These are phyloP conservation scores for Zeugodacus cucurbitae DNA, from an alignment of 1,140 invertebrate genomes.

Conservation along the genomic window DNA sequence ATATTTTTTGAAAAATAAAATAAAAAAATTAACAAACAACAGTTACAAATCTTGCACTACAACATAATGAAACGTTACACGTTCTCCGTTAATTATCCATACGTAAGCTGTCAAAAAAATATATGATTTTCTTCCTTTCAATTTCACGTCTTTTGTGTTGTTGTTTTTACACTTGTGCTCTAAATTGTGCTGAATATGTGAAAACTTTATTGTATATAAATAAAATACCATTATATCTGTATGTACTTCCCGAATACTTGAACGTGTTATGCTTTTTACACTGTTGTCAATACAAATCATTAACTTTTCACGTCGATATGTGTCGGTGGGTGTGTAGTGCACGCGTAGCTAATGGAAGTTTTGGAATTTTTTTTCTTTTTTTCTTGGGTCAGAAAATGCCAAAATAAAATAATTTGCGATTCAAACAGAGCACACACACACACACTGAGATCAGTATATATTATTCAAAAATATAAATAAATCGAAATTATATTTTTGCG, in stretches of 20 bases:
- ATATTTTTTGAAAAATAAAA: background rate
- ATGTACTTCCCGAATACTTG: background rate
- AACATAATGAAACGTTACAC: slow-evolving; percentile 13
- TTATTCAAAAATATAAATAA: slow-evolving; percentile 1
- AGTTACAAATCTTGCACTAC: background rate
- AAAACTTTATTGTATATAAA: slow-evolving; percentile 16
- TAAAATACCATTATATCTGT: background rate
- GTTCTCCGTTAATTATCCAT: slow-evolving; percentile 19
- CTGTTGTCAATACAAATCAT: background rate
- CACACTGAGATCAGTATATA: background rate
- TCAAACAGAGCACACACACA: background rate
- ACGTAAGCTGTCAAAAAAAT: slow-evolving; percentile 19
- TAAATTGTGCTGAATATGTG: background rate
- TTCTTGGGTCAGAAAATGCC: background rate
- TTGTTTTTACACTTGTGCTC: slow-evolving; percentile 28
- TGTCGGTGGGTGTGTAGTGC: background rate
- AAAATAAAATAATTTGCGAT: background rate
- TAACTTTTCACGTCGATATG: background rate
- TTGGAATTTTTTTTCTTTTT: background rate
- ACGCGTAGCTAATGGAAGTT: background rate
- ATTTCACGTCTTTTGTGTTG: slow-evolving; percentile 2
- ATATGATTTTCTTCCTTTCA: background rate
- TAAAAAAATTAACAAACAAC: background rate
- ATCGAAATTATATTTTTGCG: background rate
- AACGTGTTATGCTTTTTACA: background rate